Evolutionary conservation across 2,888 invertebrate genomes (phyloP).

Genomic region (Nasonia oneida): DNA sequence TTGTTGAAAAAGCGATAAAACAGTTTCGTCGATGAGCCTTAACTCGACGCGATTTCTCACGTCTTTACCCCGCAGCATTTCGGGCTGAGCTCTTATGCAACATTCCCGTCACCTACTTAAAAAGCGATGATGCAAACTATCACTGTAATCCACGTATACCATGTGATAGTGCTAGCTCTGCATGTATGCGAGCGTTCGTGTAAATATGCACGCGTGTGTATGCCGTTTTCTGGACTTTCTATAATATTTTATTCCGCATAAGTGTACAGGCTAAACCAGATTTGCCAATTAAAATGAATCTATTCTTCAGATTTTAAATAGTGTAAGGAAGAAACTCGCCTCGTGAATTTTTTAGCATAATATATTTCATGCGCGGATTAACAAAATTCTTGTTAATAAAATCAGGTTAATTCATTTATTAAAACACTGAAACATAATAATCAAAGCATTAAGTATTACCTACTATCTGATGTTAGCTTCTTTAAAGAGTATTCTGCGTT

Average conservation of each 20-base stretch:
- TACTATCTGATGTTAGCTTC: not conserved
- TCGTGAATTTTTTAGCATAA: too few species aligned
- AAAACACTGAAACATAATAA: not conserved
- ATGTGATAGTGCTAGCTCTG: conserved; percentile 48
- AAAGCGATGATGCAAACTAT: conserved; percentile 66
- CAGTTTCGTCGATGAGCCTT: not conserved
- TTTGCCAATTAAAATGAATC: not conserved
- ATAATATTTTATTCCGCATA: not conserved
- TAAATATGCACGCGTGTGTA: conserved; percentile 20
- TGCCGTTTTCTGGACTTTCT: conserved; percentile 26
- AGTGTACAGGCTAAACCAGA: not conserved
- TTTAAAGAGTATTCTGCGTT: not conserved
- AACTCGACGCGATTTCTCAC: conserved; percentile 45
- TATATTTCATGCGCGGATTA: too few species aligned
- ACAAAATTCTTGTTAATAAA: too few species aligned
- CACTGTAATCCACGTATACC: conserved; percentile 59
- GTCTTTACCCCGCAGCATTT: conserved; percentile 60
- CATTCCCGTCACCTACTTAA: conserved; percentile 63
- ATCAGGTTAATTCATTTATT: too few species aligned
- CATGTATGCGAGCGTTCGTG: conserved; percentile 14
- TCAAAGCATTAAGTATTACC: not conserved
- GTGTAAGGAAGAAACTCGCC: too few species aligned
- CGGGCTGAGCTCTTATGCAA: conserved; percentile 64
- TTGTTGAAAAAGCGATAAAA: not conserved
- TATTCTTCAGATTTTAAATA: too few species aligned